Conservation (phyloP, 2,797 vertebrate species). For the Glossophaga mutica region DNA sequence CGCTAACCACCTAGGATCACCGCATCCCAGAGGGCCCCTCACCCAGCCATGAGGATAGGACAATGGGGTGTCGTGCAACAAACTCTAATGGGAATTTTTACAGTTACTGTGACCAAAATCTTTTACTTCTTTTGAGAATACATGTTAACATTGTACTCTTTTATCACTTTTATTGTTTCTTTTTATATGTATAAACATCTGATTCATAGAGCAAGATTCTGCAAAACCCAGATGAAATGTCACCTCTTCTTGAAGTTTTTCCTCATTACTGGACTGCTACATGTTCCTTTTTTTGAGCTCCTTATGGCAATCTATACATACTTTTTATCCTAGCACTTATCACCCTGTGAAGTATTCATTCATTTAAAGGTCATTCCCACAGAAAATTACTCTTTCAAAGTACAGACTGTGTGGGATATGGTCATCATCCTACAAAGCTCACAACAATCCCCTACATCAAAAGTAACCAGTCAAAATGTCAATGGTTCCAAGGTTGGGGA, state of each 20-base stretch:
- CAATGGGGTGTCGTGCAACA: neutral
- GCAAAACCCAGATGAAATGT: neutral
- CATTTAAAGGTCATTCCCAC: constrained; percentile 22
- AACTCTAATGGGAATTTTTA: neutral
- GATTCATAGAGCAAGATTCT: neutral
- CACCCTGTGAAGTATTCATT: constrained; percentile 25
- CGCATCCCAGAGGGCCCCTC: neutral
- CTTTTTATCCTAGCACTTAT: neutral
- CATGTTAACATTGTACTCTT: neutral
- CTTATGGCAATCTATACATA: neutral
- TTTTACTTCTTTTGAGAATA: neutral
- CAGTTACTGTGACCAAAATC: neutral
- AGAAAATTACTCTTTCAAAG: constrained; percentile 10
- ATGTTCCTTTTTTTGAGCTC: neutral
- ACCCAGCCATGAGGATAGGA: neutral
- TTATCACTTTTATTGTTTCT: constrained; percentile 9
- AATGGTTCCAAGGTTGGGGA: neutral
- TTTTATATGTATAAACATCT: neutral
- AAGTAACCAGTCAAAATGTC: neutral
- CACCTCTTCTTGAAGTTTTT: neutral
- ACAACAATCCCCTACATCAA: neutral
- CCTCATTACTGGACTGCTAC: neutral
- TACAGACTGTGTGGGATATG: neutral
- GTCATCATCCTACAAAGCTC: neutral
- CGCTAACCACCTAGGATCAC: neutral